These are phyloP conservation scores for Eriocheir sinensis DNA, from an alignment of 1,140 invertebrate species.

Conservation along the genomic window DNA sequence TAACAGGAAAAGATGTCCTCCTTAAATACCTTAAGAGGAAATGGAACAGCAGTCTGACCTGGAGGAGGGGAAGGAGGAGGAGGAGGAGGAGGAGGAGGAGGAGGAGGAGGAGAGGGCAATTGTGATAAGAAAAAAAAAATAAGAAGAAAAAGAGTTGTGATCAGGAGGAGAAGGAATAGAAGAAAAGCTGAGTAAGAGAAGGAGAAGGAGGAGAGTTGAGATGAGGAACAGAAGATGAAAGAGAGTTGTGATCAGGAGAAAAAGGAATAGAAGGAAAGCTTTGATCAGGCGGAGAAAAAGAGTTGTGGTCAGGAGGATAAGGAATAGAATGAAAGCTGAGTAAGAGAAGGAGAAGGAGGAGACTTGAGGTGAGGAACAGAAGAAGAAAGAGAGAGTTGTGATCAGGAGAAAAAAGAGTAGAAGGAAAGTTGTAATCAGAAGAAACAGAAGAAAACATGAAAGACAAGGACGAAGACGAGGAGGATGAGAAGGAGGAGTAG, in stretches of 20 bases:
- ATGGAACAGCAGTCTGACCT: too few relatives aligned
- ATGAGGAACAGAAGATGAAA: neutral
- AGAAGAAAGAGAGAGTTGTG: neutral
- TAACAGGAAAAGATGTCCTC: too few relatives aligned
- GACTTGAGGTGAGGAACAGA: too few relatives aligned
- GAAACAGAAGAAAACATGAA: neutral
- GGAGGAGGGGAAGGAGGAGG: neutral
- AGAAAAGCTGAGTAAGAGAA: too few relatives aligned
- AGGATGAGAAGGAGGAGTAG: neutral
- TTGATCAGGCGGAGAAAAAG: neutral
- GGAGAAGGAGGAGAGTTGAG: neutral
- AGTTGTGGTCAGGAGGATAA: too few relatives aligned
- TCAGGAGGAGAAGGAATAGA: too few relatives aligned
- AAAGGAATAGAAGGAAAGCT: neutral
- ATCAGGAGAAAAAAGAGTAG: neutral
- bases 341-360: neutral
- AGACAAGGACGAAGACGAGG: neutral
- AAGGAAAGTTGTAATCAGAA: neutral
- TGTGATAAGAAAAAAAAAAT: too few relatives aligned
- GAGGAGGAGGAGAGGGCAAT: neutral
- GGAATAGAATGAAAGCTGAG: too few relatives aligned
- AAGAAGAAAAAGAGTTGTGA: too few relatives aligned
- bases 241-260: neutral
- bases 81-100: neutral
- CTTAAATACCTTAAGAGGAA: too few relatives aligned